Percentiles rank a stretch among this genome's conserved stretches.
Conservation (phyloP, 2,113 vertebrate genomes). For the Merops nubicus region DNA sequence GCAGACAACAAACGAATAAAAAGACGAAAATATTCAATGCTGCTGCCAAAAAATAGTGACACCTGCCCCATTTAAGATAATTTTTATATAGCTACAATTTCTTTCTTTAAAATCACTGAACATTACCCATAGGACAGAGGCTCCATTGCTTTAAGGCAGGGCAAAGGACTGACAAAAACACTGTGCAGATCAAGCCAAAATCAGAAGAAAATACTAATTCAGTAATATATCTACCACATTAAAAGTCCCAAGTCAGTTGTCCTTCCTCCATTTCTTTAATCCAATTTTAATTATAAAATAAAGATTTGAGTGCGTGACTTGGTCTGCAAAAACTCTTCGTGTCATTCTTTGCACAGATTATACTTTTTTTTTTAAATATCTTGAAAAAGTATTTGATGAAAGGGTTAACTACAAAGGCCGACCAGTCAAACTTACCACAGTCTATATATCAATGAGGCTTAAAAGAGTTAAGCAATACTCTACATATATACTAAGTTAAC, state of each 20-base stretch:
- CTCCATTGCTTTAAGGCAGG: background rate
- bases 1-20: background rate
- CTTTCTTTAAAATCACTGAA: background rate
- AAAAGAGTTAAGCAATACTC: background rate
- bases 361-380: background rate
- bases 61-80: background rate
- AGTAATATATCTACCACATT: background rate
- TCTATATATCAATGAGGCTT: background rate
- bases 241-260: background rate
- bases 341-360: background rate
- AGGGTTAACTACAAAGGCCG: background rate
- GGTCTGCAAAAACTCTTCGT: background rate
- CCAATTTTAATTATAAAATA: background rate
- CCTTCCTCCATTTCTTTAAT: background rate
- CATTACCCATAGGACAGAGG: background rate
- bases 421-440: background rate
- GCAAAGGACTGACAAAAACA: background rate
- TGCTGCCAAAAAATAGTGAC: background rate
- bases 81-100: slow-evolving; percentile 12
- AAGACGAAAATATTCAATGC: slow-evolving; percentile 19
- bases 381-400: background rate
- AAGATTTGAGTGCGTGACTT: background rate
- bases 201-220: background rate
- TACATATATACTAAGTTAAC: background rate
- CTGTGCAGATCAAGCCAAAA: background rate